Evolutionary conservation across 1,140 invertebrate species (phyloP).

Genomic region (Pentalonia nigronervosa): DNA sequence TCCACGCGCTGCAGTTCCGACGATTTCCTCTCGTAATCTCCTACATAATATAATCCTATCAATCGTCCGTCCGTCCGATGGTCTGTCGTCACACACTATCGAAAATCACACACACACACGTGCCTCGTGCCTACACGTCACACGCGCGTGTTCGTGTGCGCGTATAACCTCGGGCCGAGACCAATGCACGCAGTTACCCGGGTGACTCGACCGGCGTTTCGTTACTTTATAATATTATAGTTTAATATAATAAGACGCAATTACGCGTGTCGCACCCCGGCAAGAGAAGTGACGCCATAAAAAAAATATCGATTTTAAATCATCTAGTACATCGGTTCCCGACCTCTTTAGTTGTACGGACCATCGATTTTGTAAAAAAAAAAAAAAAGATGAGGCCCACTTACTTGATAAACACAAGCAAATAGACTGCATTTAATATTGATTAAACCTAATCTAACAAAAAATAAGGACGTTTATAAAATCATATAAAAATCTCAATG

Average conservation of each 20-base stretch:
- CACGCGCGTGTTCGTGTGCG: not conserved
- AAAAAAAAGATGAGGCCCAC: too few relatives aligned
- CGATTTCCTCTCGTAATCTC: not conserved
- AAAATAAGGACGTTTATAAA: too few relatives aligned
- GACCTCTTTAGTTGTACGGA: too few relatives aligned
- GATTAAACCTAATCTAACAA: too few relatives aligned
- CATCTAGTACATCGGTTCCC: too few relatives aligned
- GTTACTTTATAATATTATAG: not conserved
- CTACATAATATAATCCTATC: not conserved
- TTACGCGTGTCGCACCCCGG: not conserved
- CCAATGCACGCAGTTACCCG: not conserved
- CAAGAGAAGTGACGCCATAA: not conserved
- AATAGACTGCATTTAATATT: too few relatives aligned
- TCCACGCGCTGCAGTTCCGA: not conserved
- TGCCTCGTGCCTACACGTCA: not conserved
- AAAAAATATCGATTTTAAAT: not conserved
- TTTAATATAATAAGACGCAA: too few relatives aligned
- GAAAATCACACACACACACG: not conserved
- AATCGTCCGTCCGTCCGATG: not conserved
- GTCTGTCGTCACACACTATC: not conserved
- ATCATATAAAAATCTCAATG: too few relatives aligned
- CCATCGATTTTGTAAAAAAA: too few relatives aligned
- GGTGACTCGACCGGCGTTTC: not conserved
- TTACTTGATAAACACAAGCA: too few relatives aligned
- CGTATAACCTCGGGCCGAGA: not conserved